Evolutionary conservation across 2,888 invertebrate genomes (phyloP).

Genomic region (Monoplex corrugatus): DNA sequence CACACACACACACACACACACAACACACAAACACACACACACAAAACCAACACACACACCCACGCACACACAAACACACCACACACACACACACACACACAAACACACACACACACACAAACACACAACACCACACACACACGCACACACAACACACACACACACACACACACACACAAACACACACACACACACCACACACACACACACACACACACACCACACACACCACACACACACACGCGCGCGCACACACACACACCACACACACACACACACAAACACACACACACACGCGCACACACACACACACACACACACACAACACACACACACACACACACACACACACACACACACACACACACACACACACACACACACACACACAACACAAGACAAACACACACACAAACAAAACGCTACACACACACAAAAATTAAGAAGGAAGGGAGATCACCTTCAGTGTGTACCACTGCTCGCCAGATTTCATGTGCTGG

Average conservation of each 20-base stretch:
- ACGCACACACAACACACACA: neutral
- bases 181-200: conserved; percentile 53
- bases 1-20: conserved; percentile 55
- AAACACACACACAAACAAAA: neutral
- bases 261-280: conserved; percentile 61
- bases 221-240: no score
- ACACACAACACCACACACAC: neutral
- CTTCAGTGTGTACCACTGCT: conserved; percentile 77
- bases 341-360: neutral
- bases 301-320: no score
- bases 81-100: neutral
- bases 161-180: neutral
- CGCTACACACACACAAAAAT: no score
- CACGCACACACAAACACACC: neutral
- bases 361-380: neutral
- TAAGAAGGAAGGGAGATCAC: neutral
- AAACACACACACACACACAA: neutral
- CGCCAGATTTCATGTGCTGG: conserved; percentile 67
- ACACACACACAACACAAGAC: neutral
- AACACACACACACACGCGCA: conserved; percentile 12
- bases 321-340: no score
- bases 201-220: conserved; percentile 59
- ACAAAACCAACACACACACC: no score
- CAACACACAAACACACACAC: no score
- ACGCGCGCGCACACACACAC: neutral